phyloP scores from a whole-genome alignment of 2,888 invertebrate genomes.

The Lobophora halterata region DNA sequence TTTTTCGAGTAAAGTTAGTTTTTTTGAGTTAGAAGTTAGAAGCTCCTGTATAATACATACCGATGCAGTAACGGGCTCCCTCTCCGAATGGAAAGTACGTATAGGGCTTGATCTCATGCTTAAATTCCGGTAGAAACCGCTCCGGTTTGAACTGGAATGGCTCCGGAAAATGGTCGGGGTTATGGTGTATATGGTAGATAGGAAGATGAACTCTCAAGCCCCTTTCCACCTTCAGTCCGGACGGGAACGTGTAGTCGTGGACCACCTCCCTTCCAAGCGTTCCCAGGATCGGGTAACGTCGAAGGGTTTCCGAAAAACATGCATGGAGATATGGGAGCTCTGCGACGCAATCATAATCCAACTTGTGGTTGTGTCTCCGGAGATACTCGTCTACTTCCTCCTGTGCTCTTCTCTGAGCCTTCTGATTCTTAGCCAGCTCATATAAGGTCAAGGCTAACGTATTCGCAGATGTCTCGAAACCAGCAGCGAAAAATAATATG shows the following conservation, averaged over 20 bases:
- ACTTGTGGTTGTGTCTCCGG: slow-evolving; percentile 30
- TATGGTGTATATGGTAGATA: slow-evolving; percentile 43
- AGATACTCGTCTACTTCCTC: slow-evolving; percentile 48
- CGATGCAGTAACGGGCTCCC: slow-evolving; percentile 52
- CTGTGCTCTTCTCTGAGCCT: slow-evolving; percentile 38
- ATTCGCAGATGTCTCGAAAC: slow-evolving; percentile 51
- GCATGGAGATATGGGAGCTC: slow-evolving; percentile 48
- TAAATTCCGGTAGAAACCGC: slow-evolving; percentile 43
- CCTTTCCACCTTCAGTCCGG: slow-evolving; percentile 44
- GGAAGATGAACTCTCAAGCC: slow-evolving; percentile 49
- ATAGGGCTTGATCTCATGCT: slow-evolving; percentile 39
- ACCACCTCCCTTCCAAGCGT: slow-evolving; percentile 42
- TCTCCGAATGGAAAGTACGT: slow-evolving; percentile 53
- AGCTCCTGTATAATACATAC: slow-evolving; percentile 33
- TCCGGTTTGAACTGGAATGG: slow-evolving; percentile 49
- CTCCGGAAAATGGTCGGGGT: slow-evolving; percentile 45
- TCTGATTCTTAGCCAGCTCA: slow-evolving; percentile 46
- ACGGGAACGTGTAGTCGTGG: slow-evolving; percentile 48
- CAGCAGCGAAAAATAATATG: slow-evolving; percentile 64
- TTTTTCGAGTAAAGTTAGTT: not conserved
- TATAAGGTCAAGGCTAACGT: slow-evolving; percentile 43
- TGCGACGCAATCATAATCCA: slow-evolving; percentile 44
- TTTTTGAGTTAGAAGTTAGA: not conserved
- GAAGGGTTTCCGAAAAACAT: slow-evolving; percentile 43
- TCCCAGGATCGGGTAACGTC: slow-evolving; percentile 46